A percentile compares a stretch with the other conserved stretches of the same genome.
These are phyloP conservation scores for Trematomus bernacchii DNA, from an alignment of 2,797 vertebrate species.

Conservation along the genomic window DNA sequence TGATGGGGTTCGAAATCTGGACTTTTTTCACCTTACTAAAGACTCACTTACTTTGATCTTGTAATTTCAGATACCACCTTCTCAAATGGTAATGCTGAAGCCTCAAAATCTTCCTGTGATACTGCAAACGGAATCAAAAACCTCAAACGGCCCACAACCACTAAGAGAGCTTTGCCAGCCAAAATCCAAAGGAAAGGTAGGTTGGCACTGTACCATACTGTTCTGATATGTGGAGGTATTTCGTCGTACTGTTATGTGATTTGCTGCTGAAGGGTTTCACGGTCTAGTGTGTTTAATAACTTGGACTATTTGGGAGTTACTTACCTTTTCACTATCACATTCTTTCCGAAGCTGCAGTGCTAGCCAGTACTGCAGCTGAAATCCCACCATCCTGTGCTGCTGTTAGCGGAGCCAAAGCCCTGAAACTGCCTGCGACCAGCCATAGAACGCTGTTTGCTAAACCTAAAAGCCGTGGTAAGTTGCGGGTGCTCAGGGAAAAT, in stretches of 20 bases:
- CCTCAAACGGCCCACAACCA: slow-evolving; percentile 28
- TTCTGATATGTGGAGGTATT: neutral
- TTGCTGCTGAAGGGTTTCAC: neutral
- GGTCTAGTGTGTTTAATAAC: neutral
- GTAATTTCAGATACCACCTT: slow-evolving; percentile 39
- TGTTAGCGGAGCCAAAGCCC: slow-evolving; percentile 20
- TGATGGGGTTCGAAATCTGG: neutral
- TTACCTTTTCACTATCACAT: neutral
- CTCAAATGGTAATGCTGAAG: neutral
- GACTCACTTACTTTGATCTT: neutral
- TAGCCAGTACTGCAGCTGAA: slow-evolving; percentile 34
- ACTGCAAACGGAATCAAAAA: slow-evolving; percentile 26
- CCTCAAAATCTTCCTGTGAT: slow-evolving; percentile 9
- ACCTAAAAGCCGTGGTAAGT: slow-evolving; percentile 44
- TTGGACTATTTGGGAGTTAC: neutral
- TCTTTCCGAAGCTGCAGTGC: slow-evolving; percentile 41
- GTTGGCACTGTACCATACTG: neutral
- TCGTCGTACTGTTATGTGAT: neutral
- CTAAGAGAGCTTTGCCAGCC: slow-evolving; percentile 34
- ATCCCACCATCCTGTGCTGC: neutral
- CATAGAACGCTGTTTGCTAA: slow-evolving; percentile 33
- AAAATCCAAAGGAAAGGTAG: slow-evolving; percentile 53
- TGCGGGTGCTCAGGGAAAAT: neutral
- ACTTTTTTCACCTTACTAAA: neutral
- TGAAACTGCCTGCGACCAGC: slow-evolving; percentile 38